phyloP scores from a whole-genome alignment of 2,888 invertebrate species.

The Lepidocyrtinus sp. region DNA sequence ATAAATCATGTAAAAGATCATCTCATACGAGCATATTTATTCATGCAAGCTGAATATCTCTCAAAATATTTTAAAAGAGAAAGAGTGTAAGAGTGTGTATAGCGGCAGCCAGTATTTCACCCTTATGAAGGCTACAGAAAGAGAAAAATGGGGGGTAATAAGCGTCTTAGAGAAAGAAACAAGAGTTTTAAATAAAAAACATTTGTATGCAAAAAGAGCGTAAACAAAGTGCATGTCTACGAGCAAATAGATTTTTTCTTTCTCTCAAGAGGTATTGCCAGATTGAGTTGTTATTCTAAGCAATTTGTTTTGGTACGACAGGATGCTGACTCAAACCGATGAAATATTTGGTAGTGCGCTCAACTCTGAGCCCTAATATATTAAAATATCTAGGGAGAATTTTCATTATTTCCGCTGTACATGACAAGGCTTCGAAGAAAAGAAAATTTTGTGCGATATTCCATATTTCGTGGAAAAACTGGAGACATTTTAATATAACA shows the following conservation, averaged over 20 bases:
- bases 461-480: no score
- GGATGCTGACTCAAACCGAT: conserved; percentile 37
- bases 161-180: conserved; percentile 10
- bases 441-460: neutral
- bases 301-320: conserved; percentile 52
- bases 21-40: no score
- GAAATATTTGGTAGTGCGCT: conserved; percentile 30
- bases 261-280: conserved; percentile 20
- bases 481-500: no score
- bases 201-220: conserved; percentile 20
- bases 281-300: conserved; percentile 46
- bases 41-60: conserved; percentile 76
- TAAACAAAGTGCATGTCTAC: conserved; percentile 5
- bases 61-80: neutral
- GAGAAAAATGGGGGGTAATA: conserved; percentile 4
- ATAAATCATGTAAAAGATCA: no score
- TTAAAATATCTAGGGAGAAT: conserved; percentile 10
- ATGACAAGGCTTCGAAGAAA: neutral
- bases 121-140: conserved; percentile 64
- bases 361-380: neutral
- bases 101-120: conserved; percentile 68
- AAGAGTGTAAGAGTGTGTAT: conserved; percentile 74
- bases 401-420: neutral
- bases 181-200: neutral
- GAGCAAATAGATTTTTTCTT: neutral